Evolutionary conservation across 2,113 vertebrate species (phyloP).

Genomic region (Callopanchax toddi): DNA sequence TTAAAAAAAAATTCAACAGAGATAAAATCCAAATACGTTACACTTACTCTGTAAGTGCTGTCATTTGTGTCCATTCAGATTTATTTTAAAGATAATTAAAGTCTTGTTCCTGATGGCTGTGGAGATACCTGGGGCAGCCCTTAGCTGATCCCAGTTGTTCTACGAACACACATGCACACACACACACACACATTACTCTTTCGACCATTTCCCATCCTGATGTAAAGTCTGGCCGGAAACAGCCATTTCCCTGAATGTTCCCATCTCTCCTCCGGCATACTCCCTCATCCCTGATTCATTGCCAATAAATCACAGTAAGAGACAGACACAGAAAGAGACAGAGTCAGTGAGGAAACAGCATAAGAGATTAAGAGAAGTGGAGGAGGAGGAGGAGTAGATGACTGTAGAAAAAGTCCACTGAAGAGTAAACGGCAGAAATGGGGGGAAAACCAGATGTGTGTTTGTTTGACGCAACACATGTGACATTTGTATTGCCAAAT

Average conservation of each 20-base stretch:
- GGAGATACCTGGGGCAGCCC: slow-evolving; percentile 28
- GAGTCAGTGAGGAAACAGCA: slow-evolving; percentile 26
- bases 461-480: slow-evolving; percentile 13
- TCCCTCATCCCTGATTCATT: slow-evolving; percentile 75
- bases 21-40: slow-evolving; percentile 3
- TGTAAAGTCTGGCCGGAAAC: slow-evolving; percentile 75
- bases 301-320: slow-evolving; percentile 70
- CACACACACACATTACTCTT: slow-evolving; percentile 32
- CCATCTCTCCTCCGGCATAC: slow-evolving; percentile 63
- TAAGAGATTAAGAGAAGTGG: slow-evolving; percentile 24
- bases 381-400: slow-evolving; percentile 27
- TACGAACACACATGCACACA: slow-evolving; percentile 24
- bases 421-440: slow-evolving; percentile 16
- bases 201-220: slow-evolving; percentile 69
- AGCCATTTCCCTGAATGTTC: slow-evolving; percentile 75
- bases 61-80: slow-evolving; percentile 6
- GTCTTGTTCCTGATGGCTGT: slow-evolving; percentile 19
- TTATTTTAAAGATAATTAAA: slow-evolving; percentile 47
- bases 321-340: slow-evolving; percentile 40
- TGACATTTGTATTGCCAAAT: slow-evolving; percentile 24
- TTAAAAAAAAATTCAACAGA: neutral
- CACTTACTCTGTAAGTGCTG: too few species aligned
- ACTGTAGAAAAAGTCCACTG: slow-evolving; percentile 30
- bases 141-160: slow-evolving; percentile 40
- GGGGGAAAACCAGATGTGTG: slow-evolving; percentile 57